Evolutionary conservation across 37 sponge, comb jelly and placozoan species (phyloP), one percentile per base, ranked within the genome.

Genomic region (Corticium candelabrum): DNA sequence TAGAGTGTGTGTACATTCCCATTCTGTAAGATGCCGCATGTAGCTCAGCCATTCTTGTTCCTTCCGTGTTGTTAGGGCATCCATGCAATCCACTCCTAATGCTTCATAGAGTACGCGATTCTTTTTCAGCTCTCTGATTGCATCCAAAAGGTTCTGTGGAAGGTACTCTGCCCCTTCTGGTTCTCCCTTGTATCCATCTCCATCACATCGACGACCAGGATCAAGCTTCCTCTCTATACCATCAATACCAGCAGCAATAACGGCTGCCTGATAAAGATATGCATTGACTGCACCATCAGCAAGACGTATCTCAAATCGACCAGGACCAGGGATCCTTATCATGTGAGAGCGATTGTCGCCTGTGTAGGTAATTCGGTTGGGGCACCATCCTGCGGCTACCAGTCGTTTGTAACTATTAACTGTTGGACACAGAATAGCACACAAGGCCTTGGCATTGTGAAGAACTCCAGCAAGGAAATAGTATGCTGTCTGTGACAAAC

Each of bases 371-470:
- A 50, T 50, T 21, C 62, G 62, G 21, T 50, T 50, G 62, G 62
- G 62, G 21, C 62, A 50, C 62, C 62, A 50, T 50, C 62, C 62
- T 11, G 62, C 62, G 62, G 62, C 62, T 27, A 50, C 62, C 15
- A 50, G 62, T 27, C 62, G 62, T 21, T 50, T 50, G 21, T 50
- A 50, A 21, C 62, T 50, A 50, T 50, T 50, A 11, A 50, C 62
- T 50, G 62, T 50, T 11, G 62, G 62, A 50, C 62, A 50, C 62
- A 50, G 62, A 21, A 50, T 50, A 50, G 62, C 62, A 21, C 62
- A 50, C 11, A 50, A 21, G 15, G 62, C 62, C 62, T 50, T 50
- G 15, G 62, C 62, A 21, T 50, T 50, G 15, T 11, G 15, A 11
- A 50, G 21, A 50, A 50, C 62, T 21, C 62, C 62, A 50, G 62